These are phyloP conservation scores for Protonemura montana DNA, from an alignment of 2,888 invertebrate species.

Conservation along the genomic window DNA sequence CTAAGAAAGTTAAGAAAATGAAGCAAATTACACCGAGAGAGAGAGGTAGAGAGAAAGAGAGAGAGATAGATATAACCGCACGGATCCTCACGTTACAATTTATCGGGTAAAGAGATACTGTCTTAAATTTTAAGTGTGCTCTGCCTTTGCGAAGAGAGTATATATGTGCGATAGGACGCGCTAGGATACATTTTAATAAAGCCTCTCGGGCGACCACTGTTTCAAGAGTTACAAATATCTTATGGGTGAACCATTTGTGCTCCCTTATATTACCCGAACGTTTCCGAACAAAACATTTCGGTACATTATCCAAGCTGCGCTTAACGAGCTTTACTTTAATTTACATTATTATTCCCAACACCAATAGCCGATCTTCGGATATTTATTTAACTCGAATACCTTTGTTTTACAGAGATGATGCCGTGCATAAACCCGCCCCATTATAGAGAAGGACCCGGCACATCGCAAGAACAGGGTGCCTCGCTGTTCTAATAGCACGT, in stretches of 20 bases:
- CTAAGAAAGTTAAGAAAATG: constrained; percentile 12
- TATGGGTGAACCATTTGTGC: not conserved
- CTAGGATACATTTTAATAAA: not conserved
- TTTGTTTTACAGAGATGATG: not conserved
- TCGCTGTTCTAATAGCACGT: not conserved
- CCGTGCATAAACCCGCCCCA: not conserved
- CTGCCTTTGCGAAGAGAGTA: not conserved
- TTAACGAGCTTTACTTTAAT: not conserved
- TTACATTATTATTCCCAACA: not conserved
- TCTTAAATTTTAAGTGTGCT: not conserved
- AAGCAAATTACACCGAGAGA: not conserved
- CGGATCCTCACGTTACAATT: not conserved
- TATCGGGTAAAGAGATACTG: constrained; percentile 12
- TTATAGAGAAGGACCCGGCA: not conserved
- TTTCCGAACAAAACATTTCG: not conserved
- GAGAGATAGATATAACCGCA: not conserved
- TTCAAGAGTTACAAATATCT: not conserved
- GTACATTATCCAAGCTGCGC: not conserved
- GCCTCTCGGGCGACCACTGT: not conserved
- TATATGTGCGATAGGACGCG: no score
- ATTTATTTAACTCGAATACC: not conserved
- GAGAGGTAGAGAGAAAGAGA: not conserved
- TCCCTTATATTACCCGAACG: not conserved
- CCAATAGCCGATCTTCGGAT: not conserved
- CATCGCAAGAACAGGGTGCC: not conserved